Evolutionary conservation across 2,888 invertebrate genomes (phyloP), one percentile per base, ranked within the genome.

Genomic region (Caenorhabditis virilis): DNA sequence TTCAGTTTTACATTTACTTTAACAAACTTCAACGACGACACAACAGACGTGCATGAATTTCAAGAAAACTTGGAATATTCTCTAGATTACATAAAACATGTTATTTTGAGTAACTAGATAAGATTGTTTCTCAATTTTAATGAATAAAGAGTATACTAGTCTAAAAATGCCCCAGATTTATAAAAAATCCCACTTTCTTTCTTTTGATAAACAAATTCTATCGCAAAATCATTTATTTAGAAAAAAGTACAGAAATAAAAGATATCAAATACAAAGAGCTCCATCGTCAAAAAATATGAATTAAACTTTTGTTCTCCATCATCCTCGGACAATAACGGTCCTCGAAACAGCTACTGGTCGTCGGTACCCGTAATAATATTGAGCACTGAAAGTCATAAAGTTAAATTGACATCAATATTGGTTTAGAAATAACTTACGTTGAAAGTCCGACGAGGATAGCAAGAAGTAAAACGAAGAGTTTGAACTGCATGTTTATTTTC

Each of bases 1-100:
- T 69, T 16, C 43, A 69, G 69, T 13, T 52, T 69, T 33, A 59
- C 65, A 38, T 65, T 69, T 60, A 69, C 69, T 1, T 7, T 65
- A 16, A 51, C 65, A 18, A 59, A 55, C 18, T 65, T 49, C 22
- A 35, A 48, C 4, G 50, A 60, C 43, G 55, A 58, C 36, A 46
- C 39, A 9, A 43, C 69, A 22, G 54, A 51, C 43, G 42, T 51
- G 3, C 52, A 52, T 33, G 55, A 57, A 38, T 69, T 69, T 51
- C 41, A 48, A n/a, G 59, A 65, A 43, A 65, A 65, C 46, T 50
- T 65, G 18, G 52, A 65, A 22, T 53, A 52, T 35, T 51, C 65
- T 18, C 50, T 65, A 2, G 48, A 56, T 42, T 64, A 58, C 35
- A 55, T 64, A 47, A 58, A 64, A 49, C 54, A 64, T 38, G 54